Evolutionary conservation across 2,888 invertebrate genomes (phyloP).

Genomic region (Pachycephus smyrnensis): DNA sequence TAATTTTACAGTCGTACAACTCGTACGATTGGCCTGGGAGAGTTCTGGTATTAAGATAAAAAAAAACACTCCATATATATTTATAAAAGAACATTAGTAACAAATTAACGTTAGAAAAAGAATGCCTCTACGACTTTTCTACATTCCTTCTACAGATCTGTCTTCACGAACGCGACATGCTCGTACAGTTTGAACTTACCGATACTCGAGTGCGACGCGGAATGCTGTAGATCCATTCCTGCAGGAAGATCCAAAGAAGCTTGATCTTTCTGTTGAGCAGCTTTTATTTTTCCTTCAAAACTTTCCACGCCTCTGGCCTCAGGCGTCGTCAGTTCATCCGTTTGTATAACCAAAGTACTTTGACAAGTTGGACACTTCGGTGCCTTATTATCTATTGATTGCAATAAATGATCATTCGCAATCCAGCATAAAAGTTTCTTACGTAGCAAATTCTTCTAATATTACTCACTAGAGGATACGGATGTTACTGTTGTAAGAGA

Average conservation of each 20-base stretch:
- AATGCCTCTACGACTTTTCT: not conserved
- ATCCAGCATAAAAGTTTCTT: not conserved
- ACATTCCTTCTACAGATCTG: not conserved
- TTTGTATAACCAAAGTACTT: slow-evolving; percentile 72
- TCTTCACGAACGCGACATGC: not conserved
- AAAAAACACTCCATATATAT: not conserved
- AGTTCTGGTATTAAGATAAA: too few relatives aligned
- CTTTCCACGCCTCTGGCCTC: slow-evolving; percentile 38
- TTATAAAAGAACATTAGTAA: not conserved
- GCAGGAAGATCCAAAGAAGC: slow-evolving; percentile 25
- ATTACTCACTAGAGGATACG: slow-evolving; percentile 10
- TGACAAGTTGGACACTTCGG: slow-evolving; percentile 72
- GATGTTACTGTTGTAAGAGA: slow-evolving; percentile 34
- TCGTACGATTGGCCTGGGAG: too few relatives aligned
- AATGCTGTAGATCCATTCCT: slow-evolving; percentile 51
- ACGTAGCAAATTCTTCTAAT: not conserved
- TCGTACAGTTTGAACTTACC: slow-evolving; percentile 48
- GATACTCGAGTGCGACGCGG: slow-evolving; percentile 66
- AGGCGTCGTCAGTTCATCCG: slow-evolving; percentile 61
- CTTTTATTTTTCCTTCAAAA: slow-evolving; percentile 25
- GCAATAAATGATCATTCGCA: not conserved
- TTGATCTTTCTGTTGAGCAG: slow-evolving; percentile 26
- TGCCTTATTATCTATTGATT: slow-evolving; percentile 38
- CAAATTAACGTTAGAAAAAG: not conserved
- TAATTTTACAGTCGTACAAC: too few relatives aligned